These are phyloP conservation scores for Drosophila falleni DNA, from an alignment of 2,888 invertebrate genomes.

Conservation along the genomic window DNA sequence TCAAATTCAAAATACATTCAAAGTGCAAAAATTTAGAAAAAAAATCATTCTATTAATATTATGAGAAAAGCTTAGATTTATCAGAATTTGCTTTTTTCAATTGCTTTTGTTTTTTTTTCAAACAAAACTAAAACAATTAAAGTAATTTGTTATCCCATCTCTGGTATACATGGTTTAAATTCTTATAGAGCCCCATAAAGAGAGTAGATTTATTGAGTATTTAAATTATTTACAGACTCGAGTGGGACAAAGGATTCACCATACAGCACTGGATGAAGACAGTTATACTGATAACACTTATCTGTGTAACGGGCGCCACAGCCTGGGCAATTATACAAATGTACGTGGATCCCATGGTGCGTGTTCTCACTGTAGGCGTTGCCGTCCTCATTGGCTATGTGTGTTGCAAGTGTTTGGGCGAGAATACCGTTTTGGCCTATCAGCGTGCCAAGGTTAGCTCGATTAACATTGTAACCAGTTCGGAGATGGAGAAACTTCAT, in stretches of 20 bases:
- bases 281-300: conserved; percentile 90
- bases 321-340: conserved; percentile 93
- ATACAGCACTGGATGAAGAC: conserved; percentile 94
- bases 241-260: conserved; percentile 94
- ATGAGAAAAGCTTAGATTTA: no score
- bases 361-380: conserved; percentile 92
- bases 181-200: not conserved
- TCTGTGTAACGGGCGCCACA: conserved; percentile 91
- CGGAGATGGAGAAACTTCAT: conserved; percentile 84
- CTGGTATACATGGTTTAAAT: not conserved
- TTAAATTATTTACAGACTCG: conserved; percentile 86
- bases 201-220: not conserved
- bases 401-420: conserved; percentile 94
- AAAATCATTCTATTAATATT: no score
- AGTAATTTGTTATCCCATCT: no score
- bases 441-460: conserved; percentile 95
- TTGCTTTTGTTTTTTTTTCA: no score
- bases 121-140: no score
- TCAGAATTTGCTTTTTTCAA: no score
- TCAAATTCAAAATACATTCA: no score
- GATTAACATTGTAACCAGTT: conserved; percentile 89
- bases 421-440: conserved; percentile 95
- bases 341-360: conserved; percentile 91
- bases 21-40: no score
- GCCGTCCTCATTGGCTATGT: conserved; percentile 94